Percentiles rank a stretch among this genome's conserved stretches.
Evolutionary conservation across 2,888 invertebrate genomes (phyloP).

Genomic region (Aplocera efformata): DNA sequence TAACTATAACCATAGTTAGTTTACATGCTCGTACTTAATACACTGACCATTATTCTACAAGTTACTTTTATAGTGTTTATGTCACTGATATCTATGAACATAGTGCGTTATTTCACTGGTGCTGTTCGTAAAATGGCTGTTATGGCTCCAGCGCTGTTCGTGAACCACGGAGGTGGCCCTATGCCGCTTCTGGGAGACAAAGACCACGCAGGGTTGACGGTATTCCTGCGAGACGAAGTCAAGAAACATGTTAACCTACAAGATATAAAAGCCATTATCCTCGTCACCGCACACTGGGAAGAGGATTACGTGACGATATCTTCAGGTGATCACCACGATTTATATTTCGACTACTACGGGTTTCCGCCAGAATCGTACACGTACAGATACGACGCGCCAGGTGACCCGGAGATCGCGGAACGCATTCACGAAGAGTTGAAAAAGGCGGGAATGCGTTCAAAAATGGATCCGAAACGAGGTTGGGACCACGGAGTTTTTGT

Average conservation of each 20-base stretch:
- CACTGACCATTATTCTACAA: constrained; percentile 61
- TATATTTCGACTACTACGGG: constrained; percentile 73
- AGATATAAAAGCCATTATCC: constrained; percentile 62
- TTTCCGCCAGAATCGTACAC: constrained; percentile 70
- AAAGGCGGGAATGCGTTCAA: constrained; percentile 56
- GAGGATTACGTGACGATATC: constrained; percentile 65
- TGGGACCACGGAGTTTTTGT: constrained; percentile 77
- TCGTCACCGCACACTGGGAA: constrained; percentile 74
- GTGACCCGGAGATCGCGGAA: constrained; percentile 58
- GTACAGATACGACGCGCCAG: constrained; percentile 68
- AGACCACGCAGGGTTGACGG: constrained; percentile 59
- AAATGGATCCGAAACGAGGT: constrained; percentile 61
- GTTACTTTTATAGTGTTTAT: constrained; percentile 65
- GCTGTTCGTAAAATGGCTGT: constrained; percentile 55
- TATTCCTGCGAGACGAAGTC: constrained; percentile 60
- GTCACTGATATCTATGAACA: constrained; percentile 69
- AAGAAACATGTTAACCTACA: constrained; percentile 62
- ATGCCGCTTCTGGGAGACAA: constrained; percentile 65
- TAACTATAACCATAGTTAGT: constrained; percentile 29
- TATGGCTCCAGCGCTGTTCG: constrained; percentile 68
- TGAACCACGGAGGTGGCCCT: constrained; percentile 73
- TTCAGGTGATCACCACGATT: constrained; percentile 59
- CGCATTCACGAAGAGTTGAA: constrained; percentile 52
- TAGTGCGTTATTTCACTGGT: constrained; percentile 59
- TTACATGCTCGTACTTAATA: constrained; percentile 71